These are phyloP conservation scores for Austrolebias charrua DNA, from an alignment of 2,797 vertebrate genomes.

Conservation along the genomic window DNA sequence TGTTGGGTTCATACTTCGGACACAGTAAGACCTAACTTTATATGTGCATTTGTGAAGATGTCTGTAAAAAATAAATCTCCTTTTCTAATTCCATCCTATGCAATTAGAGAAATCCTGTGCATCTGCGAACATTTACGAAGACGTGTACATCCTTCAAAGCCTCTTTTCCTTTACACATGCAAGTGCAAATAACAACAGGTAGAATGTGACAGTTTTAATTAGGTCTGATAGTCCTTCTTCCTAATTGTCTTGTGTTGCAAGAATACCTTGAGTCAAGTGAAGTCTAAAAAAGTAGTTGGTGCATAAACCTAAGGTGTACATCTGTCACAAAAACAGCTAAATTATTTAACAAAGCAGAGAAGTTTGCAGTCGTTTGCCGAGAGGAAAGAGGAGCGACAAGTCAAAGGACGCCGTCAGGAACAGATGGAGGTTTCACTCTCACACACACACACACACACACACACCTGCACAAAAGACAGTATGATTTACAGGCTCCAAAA, in stretches of 20 bases:
- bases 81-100: neutral
- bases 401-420: slow-evolving; percentile 28
- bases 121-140: neutral
- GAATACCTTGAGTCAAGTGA: slow-evolving; percentile 14
- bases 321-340: slow-evolving; percentile 24
- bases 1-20: no score
- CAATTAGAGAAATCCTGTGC: no score
- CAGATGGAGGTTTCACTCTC: slow-evolving; percentile 18
- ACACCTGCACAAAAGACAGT: slow-evolving; percentile 8
- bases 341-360: slow-evolving; percentile 21
- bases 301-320: neutral
- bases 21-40: no score
- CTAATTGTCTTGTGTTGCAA: slow-evolving; percentile 1
- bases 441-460: neutral
- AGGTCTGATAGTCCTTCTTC: slow-evolving; percentile 5
- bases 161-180: neutral
- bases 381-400: slow-evolving; percentile 19
- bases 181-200: neutral
- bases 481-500: slow-evolving; percentile 6
- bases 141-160: neutral
- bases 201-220: neutral
- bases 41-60: neutral
- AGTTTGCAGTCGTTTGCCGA: slow-evolving; percentile 15
- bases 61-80: neutral
- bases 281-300: slow-evolving; percentile 5